Evolutionary conservation across 92 coral and sea anemone species (phyloP).

Genomic region (Blastomussa wellsi): DNA sequence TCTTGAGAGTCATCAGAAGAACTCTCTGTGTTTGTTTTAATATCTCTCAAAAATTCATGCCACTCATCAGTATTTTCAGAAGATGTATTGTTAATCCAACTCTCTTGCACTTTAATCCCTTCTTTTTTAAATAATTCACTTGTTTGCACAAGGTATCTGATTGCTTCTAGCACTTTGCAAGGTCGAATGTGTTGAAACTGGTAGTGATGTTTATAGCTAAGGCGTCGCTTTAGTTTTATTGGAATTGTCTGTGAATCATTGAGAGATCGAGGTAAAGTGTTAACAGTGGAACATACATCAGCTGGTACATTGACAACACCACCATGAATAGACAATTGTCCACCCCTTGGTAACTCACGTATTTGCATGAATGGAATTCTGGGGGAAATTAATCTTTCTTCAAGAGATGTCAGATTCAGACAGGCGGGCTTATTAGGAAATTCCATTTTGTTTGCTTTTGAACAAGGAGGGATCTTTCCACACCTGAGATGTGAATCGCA

Average conservation of each 20-base stretch:
- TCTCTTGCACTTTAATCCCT: not conserved
- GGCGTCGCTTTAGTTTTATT: not conserved
- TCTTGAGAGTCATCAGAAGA: too few relatives aligned
- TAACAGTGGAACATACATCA: not conserved
- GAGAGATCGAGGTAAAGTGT: not conserved
- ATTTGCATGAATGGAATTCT: not conserved
- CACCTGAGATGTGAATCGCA: not conserved
- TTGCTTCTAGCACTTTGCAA: not conserved
- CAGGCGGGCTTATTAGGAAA: not conserved
- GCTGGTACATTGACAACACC: not conserved
- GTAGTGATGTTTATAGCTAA: too few relatives aligned
- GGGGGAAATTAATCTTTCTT: not conserved
- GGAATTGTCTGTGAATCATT: not conserved
- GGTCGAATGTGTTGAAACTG: too few relatives aligned
- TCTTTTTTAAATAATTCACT: not conserved
- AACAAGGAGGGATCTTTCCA: not conserved
- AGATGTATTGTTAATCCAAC: not conserved
- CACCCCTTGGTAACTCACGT: not conserved
- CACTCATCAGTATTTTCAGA: too few relatives aligned
- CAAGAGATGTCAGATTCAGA: not conserved
- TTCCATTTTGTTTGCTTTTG: not conserved
- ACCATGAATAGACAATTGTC: not conserved
- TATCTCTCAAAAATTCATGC: too few relatives aligned
- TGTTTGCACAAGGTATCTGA: not conserved
- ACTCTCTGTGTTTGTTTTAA: too few relatives aligned